These are phyloP conservation scores for Chloroclystis v-ata DNA, from an alignment of 2,888 invertebrate genomes.

Conservation along the genomic window DNA sequence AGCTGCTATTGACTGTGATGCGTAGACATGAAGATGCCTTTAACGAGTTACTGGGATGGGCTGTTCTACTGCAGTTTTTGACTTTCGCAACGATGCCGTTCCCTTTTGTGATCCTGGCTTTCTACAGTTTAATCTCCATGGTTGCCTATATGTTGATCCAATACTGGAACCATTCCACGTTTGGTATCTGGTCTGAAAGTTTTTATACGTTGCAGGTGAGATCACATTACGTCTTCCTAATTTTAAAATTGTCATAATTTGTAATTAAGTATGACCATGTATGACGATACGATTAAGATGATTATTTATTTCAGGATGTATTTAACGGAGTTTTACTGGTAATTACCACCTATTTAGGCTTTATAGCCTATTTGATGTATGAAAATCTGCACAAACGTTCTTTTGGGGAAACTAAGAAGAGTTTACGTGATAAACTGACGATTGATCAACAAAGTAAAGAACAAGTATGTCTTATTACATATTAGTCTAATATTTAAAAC, in stretches of 20 bases:
- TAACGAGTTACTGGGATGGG: conserved; percentile 85
- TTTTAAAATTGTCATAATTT: too few species aligned
- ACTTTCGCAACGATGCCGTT: conserved; percentile 86
- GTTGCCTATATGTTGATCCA: conserved; percentile 56
- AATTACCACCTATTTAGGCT: conserved; percentile 86
- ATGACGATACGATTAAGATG: background rate
- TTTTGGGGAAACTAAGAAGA: conserved; percentile 93
- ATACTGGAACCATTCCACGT: conserved; percentile 54
- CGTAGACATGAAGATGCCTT: conserved; percentile 70
- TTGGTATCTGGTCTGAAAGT: conserved; percentile 54
- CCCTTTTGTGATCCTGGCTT: conserved; percentile 49
- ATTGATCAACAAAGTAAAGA: conserved; percentile 96
- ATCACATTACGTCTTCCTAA: too few species aligned
- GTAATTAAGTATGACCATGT: too few species aligned
- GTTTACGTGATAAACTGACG: conserved; percentile 92
- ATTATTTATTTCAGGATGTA: conserved; percentile 75
- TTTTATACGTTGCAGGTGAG: conserved; percentile 59
- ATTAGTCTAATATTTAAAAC: background rate
- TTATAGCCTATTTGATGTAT: conserved; percentile 79
- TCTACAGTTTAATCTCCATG: conserved; percentile 54
- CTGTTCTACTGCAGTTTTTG: conserved; percentile 84
- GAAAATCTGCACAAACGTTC: conserved; percentile 93
- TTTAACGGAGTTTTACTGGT: conserved; percentile 84
- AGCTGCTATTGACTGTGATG: conserved; percentile 60
- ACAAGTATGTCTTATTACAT: conserved; percentile 79